Conservation (phyloP, 2,888 invertebrate species). For the Synanthedon vespiformis region DNA sequence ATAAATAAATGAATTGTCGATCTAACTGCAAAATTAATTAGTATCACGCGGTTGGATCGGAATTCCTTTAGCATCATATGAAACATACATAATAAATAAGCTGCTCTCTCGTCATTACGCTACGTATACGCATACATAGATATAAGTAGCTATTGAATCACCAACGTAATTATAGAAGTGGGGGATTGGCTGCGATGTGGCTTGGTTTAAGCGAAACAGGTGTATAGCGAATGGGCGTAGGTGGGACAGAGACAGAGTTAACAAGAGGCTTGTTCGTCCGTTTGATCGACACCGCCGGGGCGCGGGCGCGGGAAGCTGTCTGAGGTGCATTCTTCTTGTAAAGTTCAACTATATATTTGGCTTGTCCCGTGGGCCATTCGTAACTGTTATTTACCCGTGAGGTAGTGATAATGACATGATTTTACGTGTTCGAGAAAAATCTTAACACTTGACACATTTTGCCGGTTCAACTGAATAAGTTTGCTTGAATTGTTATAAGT, state of each 20-base stretch:
- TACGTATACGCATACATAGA: slow-evolving; percentile 50
- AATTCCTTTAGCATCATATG: slow-evolving; percentile 37
- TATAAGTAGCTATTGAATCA: slow-evolving; percentile 71
- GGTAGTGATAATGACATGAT: slow-evolving; percentile 3
- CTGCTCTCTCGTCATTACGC: slow-evolving; percentile 45
- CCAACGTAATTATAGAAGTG: slow-evolving; percentile 71
- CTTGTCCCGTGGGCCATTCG: slow-evolving; percentile 31
- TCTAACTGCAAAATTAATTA: slow-evolving; percentile 41
- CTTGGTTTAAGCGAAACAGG: slow-evolving; percentile 39
- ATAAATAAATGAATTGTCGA: background rate
- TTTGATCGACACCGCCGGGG: slow-evolving; percentile 69
- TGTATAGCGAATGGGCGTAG: slow-evolving; percentile 19
- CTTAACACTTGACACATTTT: background rate
- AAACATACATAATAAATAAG: slow-evolving; percentile 35
- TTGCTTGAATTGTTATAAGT: background rate
- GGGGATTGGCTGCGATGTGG: slow-evolving; percentile 70
- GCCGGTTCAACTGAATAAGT: background rate
- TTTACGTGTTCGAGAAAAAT: slow-evolving; percentile 2
- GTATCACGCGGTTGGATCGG: slow-evolving; percentile 32
- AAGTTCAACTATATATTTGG: slow-evolving; percentile 69
- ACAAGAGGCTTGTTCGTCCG: slow-evolving; percentile 69
- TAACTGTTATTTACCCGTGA: slow-evolving; percentile 45
- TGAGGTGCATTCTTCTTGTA: slow-evolving; percentile 67
- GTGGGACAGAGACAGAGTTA: slow-evolving; percentile 51
- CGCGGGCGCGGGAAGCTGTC: slow-evolving; percentile 61